Evolutionary conservation across 2,888 invertebrate species (phyloP), one percentile per base, ranked within the genome.

Genomic region (Cyaniris semiargus): DNA sequence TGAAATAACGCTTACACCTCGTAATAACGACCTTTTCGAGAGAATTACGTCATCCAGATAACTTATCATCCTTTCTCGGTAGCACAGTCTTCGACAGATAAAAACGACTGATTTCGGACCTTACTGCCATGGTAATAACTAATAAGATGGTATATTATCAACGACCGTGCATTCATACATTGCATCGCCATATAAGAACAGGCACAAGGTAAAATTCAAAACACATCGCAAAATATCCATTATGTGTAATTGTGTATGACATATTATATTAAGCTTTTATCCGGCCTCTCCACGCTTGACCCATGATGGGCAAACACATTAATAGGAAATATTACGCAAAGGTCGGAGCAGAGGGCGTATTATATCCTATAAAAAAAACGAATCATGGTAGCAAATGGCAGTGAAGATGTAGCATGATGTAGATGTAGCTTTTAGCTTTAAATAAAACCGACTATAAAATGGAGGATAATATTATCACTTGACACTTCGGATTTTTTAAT

Each of bases 21-120:
- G 79, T 82, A 81, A 83, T 79, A 76, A 76, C 79, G 82, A 81
- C 83, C 83, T 83, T 82, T 79, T 79, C 79, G 80, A 79, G 78
- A 78, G 79, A 78, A 81, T 86, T 86, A 86, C 85, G 84, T 87
- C 86, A 86, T 79, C 79, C 77, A 80, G 86, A 84, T 86, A 85
- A 80, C 81, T 86, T 89, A 88, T 89, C 88, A 83, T 83, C 84
- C 87, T 85, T 86, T 85, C 85, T 85, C 83, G 84, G 83, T 82
- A 79, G 87, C 87, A 86, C 87, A 85, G 80, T 79, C 80, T 80
- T 83, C 83, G 84, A 80, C 79, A 77, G 78, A 79, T 79, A 79
- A 79, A 79, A 79, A 78, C 80, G 80, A 80, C 79, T 79, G 13
- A 60, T 27, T 58, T 58, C 10, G 58, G 7, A 58, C 21, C 56